Evolutionary conservation across 2,113 vertebrate species (phyloP).

Genomic region (Trematomus loennbergii): DNA sequence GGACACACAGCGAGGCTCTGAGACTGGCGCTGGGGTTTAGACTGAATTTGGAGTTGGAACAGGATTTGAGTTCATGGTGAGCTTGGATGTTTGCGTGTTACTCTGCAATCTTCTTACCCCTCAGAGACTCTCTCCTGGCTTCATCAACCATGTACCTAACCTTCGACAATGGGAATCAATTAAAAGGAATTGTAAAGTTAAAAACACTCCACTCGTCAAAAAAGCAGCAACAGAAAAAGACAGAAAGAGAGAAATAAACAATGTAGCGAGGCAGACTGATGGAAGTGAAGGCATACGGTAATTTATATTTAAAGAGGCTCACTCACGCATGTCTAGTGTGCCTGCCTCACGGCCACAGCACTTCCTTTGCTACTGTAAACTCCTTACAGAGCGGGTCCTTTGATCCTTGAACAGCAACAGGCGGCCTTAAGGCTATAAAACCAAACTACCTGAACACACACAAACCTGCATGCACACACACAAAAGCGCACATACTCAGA

Average conservation of each 20-base stretch:
- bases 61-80: conserved; percentile 48
- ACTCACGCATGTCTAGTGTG: conserved; percentile 65
- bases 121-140: conserved; percentile 54
- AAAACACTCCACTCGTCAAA: conserved; percentile 48
- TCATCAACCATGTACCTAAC: conserved; percentile 38
- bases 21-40: conserved; percentile 32
- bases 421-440: conserved; percentile 61
- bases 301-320: conserved; percentile 64
- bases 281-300: conserved; percentile 25
- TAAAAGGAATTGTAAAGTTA: conserved; percentile 56
- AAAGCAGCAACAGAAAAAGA: conserved; percentile 49
- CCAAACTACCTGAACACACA: conserved; percentile 51
- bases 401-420: conserved; percentile 61
- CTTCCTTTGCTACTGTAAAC: conserved; percentile 76
- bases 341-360: conserved; percentile 68
- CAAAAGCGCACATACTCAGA: neutral
- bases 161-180: conserved; percentile 63
- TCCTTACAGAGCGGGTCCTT: conserved; percentile 56
- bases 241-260: conserved; percentile 22
- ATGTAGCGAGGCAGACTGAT: conserved; percentile 5
- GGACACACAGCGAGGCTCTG: conserved; percentile 15
- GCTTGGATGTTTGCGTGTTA: conserved; percentile 65
- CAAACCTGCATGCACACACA: neutral
- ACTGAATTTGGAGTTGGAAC: conserved; percentile 44
- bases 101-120: conserved; percentile 64